Percentiles rank a stretch among this genome's conserved stretches.
Conservation (phyloP, 2,113 vertebrate genomes). For the Gopherus flavomarginatus region DNA sequence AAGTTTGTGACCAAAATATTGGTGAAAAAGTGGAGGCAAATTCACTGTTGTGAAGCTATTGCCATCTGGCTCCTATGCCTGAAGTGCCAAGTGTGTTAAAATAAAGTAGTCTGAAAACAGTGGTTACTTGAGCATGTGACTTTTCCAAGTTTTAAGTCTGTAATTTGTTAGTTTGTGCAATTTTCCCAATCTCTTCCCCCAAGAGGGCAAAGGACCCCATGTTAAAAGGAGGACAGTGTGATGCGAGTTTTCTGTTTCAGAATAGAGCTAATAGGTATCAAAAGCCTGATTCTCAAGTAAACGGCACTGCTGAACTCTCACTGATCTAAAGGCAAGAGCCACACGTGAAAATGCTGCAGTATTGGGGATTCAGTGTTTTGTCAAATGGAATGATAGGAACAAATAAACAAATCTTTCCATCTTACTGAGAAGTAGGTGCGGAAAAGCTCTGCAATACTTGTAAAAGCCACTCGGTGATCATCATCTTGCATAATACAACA, state of each 20-base stretch:
- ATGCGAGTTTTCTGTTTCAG: background rate
- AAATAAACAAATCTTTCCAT: background rate
- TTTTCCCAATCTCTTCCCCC: background rate
- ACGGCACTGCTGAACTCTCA: background rate
- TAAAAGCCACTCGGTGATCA: conserved; percentile 89
- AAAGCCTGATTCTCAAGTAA: background rate
- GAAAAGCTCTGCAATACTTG: conserved; percentile 90
- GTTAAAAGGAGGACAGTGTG: background rate
- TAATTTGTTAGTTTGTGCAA: background rate
- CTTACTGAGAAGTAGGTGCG: conserved; percentile 91
- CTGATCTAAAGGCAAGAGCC: background rate
- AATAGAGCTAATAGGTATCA: background rate
- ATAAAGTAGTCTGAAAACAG: background rate
- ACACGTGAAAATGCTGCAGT: background rate
- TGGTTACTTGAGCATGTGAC: background rate
- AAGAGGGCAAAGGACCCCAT: background rate
- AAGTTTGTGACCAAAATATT: background rate
- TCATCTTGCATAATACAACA: conserved; percentile 94
- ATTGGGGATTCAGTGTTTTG: background rate
- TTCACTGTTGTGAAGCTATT: background rate
- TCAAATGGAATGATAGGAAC: background rate
- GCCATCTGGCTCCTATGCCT: background rate
- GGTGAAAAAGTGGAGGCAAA: background rate
- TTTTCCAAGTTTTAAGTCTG: background rate
- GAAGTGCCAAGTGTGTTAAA: background rate